phyloP scores from a whole-genome alignment of 2,888 invertebrate genomes.

The Scaptodrosophila latifasciaeformis region DNA sequence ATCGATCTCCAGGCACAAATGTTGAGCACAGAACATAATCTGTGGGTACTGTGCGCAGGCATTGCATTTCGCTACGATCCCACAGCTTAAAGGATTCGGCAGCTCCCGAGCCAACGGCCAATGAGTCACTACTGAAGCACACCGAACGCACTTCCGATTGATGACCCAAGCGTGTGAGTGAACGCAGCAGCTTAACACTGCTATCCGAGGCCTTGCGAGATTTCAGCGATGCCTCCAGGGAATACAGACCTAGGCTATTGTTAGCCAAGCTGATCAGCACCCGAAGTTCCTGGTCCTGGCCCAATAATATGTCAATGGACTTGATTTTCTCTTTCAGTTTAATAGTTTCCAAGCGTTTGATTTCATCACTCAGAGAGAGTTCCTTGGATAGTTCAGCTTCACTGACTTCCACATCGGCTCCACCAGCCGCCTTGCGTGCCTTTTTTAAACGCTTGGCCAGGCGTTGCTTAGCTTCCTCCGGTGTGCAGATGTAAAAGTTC shows the following conservation, averaged over 20 bases:
- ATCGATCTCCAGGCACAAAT: constrained; percentile 92
- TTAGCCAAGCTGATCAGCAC: constrained; percentile 81
- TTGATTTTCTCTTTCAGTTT: constrained; percentile 83
- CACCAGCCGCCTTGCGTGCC: constrained; percentile 68
- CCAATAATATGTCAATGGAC: constrained; percentile 81
- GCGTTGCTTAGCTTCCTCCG: constrained; percentile 83
- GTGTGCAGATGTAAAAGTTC: constrained; percentile 85
- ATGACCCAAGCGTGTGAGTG: constrained; percentile 87
- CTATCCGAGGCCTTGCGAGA: constrained; percentile 76
- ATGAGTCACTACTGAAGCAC: constrained; percentile 92
- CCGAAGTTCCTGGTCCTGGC: constrained; percentile 83
- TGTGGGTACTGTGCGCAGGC: constrained; percentile 81
- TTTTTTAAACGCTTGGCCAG: constrained; percentile 87
- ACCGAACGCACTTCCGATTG: constrained; percentile 91
- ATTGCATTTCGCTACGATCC: constrained; percentile 84
- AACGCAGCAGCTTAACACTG: constrained; percentile 77
- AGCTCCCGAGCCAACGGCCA: constrained; percentile 90
- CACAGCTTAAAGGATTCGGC: constrained; percentile 94
- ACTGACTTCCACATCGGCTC: constrained; percentile 55
- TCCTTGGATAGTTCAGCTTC: constrained; percentile 53
- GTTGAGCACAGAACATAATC: constrained; percentile 82
- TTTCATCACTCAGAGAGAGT: constrained; percentile 83
- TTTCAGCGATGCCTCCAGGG: constrained; percentile 76
- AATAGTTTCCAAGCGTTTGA: constrained; percentile 81
- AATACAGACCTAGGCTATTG: constrained; percentile 84